Conservation (phyloP, 2,797 vertebrate genomes). For the Myripristis jacobus region DNA sequence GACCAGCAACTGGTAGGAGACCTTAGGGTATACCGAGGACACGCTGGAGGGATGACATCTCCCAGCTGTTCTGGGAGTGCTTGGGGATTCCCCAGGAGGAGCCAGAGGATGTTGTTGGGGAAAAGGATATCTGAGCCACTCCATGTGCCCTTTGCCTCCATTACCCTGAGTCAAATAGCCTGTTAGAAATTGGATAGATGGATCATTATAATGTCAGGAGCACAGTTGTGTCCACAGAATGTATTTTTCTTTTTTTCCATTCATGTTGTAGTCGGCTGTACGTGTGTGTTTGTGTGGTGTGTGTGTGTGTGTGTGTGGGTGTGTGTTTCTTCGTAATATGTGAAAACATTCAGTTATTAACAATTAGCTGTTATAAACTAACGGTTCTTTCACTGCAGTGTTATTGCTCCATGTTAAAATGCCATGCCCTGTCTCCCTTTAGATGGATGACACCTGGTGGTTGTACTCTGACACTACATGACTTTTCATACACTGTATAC, state of each 20-base stretch:
- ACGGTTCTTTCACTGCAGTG: constrained; percentile 13
- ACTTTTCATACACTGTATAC: not conserved
- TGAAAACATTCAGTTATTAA: not conserved
- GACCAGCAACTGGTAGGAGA: no score
- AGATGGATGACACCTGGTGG: constrained; percentile 71
- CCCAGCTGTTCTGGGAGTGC: no score
- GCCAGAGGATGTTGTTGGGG: no score
- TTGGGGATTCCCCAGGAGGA: no score
- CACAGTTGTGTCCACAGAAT: not conserved
- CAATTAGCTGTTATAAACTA: not conserved
- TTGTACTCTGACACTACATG: constrained; percentile 38
- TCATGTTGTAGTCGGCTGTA: not conserved
- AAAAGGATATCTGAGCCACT: no score
- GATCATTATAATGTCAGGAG: not conserved
- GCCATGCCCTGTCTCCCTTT: constrained; percentile 32
- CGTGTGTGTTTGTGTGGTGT: not conserved
- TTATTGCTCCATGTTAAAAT: not conserved
- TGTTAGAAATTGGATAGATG: no score
- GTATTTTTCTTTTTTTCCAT: not conserved
- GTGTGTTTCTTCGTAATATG: not conserved
- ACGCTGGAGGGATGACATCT: no score
- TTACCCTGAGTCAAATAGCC: no score
- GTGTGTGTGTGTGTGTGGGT: not conserved
- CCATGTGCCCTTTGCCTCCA: no score
- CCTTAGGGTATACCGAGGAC: no score